Evolutionary conservation across 2,797 vertebrate species (phyloP), one percentile per base, ranked within the genome.

Genomic region (Tenualosa thibaudeaui): DNA sequence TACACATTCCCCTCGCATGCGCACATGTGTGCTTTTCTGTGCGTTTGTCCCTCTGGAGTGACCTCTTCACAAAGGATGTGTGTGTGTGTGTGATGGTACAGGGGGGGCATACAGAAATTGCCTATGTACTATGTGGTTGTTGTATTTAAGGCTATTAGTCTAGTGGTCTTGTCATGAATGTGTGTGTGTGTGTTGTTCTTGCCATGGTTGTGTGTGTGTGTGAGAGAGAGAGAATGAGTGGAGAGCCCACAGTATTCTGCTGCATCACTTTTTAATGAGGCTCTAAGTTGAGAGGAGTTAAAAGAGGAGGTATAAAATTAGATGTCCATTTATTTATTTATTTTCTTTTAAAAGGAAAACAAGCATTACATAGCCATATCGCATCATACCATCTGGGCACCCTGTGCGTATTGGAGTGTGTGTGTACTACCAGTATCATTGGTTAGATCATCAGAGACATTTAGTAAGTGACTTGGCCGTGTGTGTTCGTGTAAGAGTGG

Each of bases 71-170:
- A 24, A 65, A 65, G n/a, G n/a, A 24, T 68, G 8, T 51, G 26
- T 13, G 10, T 51, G 65, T n/a, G 24, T 68, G 62, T n/a, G 24
- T n/a, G 62, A n/a, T n/a, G 58, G 31, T 31, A 31, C 12, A 15
- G 65, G 15, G 84, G 84, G 82, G 31, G 83, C 19, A 40, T 83
- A 82, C n/a, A 81, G 84, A 65, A 81, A 84, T 54, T 83, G 84
- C 84, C 86, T 78, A 3, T 26, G 82, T 82, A 81, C 84, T 84
- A 56, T 49, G 58, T 60, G 85, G 85, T 82, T 17, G 9, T 75
- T 56, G 83, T 88, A 85, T 87, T 86, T 89, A 88, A 88, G 81
- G 84, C 86, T 60, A 85, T 88, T 88, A 85, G 54, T 26, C 46
- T 81, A 37, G 60, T 19, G 65, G 8, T 6, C 24, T 49, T 83